Evolutionary conservation across 64 coral and sea anemone species (phyloP), one percentile per base, ranked within the genome.

Genomic region (Stylophora pistillata): DNA sequence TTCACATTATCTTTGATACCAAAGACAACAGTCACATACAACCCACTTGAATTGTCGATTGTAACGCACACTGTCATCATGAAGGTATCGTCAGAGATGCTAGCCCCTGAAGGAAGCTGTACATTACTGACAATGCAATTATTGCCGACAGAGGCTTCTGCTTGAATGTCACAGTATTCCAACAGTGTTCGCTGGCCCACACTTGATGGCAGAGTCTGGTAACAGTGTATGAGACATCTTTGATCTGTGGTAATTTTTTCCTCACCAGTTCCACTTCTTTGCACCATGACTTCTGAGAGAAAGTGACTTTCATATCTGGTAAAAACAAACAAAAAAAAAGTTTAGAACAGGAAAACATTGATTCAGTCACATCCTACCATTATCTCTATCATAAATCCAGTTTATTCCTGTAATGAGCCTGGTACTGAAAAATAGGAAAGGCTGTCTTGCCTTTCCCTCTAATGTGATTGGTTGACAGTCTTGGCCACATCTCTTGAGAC

Each of bases 11-110:
- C 97, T 7, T 89, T 77, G 70, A 88, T 65, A 58, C 93, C 90
- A 93, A 93, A 99, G 32, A 88, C 97, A 59, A 99, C 88, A 53
- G 93, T 99, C 13, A 99, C 93, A 88, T 87, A 99, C 62, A 99
- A 58, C 31, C 74, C 90, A 53, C 28, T 15, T 15, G 53, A 62
- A 20, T 81, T 74, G 52, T 53, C 77, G 17, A 64, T 5, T 17
- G 73, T 88, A n/a, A 99, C 93, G 86, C 93, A 95, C 0, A 91
- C 76, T 37, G 97, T 99, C 37, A 89, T 94, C 55, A 95, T 77
- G 47, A 99, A 95, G 31, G 86, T 79, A 66, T 74, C 31, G 26
- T 88, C 60, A 25, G 93, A 90, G 23, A 99, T 89, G 15, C 69
- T 68, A 28, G 88, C 87, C 13, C 82, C 93, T 30, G 58, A 77